Evolutionary conservation across 2,113 vertebrate genomes (phyloP).

Genomic region (Myotis lucifugus): DNA sequence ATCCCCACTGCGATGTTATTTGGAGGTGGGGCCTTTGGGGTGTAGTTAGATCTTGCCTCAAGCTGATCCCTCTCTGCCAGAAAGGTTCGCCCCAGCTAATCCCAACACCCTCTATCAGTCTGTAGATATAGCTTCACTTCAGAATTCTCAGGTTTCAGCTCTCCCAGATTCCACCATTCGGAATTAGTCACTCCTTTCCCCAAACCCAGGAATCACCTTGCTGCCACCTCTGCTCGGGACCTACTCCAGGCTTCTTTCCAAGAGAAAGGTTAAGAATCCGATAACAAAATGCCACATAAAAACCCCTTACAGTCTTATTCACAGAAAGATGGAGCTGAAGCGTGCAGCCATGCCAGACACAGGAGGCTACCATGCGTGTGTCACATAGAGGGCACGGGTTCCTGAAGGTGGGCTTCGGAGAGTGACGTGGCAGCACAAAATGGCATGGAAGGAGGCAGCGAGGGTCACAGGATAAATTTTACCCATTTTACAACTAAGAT

Average conservation of each 20-base stretch:
- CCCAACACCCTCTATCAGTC: background rate
- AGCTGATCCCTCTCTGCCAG: background rate
- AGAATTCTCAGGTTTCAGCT: background rate
- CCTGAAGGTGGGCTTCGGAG: background rate
- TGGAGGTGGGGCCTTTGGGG: background rate
- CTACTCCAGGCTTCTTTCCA: background rate
- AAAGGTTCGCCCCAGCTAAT: background rate
- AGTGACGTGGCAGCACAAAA: background rate
- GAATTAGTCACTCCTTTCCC: background rate
- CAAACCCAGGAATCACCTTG: background rate
- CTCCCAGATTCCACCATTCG: background rate
- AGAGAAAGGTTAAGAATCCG: background rate
- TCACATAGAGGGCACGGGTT: fast-evolving
- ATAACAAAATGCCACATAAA: background rate
- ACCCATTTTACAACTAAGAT: background rate
- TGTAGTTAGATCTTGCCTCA: background rate
- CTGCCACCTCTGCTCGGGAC: background rate
- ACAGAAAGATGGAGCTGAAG: background rate
- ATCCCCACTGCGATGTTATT: background rate
- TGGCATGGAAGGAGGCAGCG: background rate
- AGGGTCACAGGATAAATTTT: background rate
- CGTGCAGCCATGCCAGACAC: fast-evolving
- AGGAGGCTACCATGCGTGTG: fast-evolving
- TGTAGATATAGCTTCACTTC: background rate
- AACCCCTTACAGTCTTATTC: too few relatives aligned